Evolutionary conservation across 2,888 invertebrate genomes (phyloP).

Genomic region (Caenorhabditis angaria): DNA sequence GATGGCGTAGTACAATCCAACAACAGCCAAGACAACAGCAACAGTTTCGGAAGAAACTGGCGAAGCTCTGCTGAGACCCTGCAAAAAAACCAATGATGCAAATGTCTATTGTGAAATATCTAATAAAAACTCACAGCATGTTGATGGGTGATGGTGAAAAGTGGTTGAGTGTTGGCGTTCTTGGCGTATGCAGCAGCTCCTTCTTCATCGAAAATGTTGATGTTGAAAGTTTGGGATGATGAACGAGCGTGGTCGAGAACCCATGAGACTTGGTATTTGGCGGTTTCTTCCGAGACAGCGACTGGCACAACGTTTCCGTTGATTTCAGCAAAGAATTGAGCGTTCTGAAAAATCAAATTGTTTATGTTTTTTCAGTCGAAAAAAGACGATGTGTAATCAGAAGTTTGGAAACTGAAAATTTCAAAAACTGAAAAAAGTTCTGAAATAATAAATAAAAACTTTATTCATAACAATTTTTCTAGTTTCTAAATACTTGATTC

Average conservation of each 20-base stretch:
- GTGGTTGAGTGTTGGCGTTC: conserved; percentile 78
- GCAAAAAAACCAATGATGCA: conserved; percentile 25
- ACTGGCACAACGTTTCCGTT: conserved; percentile 86
- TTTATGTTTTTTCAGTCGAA: too few relatives aligned
- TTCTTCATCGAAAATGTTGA: conserved; percentile 90
- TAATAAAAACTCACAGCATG: conserved; percentile 76
- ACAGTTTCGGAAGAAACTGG: conserved; percentile 65
- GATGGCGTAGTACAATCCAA: conserved; percentile 64
- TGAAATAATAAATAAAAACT: too few relatives aligned
- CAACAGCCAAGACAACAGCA: conserved; percentile 53
- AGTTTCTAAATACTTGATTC: too few relatives aligned
- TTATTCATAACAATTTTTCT: too few relatives aligned
- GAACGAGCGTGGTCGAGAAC: conserved; percentile 86
- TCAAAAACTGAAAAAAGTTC: neutral
- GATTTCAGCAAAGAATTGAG: conserved; percentile 87
- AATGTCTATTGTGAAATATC: neutral
- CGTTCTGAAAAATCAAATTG: conserved; percentile 73
- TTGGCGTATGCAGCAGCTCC: conserved; percentile 87
- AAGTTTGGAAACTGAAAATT: neutral
- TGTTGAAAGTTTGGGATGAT: conserved; percentile 82
- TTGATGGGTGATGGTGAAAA: conserved; percentile 81
- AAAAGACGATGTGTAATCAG: too few relatives aligned
- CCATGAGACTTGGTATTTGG: conserved; percentile 91
- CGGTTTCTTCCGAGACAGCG: conserved; percentile 81
- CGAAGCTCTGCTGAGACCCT: conserved; percentile 62